Evolutionary conservation across 2,888 invertebrate genomes (phyloP).

Genomic region (Callyntrura guangdongensis): DNA sequence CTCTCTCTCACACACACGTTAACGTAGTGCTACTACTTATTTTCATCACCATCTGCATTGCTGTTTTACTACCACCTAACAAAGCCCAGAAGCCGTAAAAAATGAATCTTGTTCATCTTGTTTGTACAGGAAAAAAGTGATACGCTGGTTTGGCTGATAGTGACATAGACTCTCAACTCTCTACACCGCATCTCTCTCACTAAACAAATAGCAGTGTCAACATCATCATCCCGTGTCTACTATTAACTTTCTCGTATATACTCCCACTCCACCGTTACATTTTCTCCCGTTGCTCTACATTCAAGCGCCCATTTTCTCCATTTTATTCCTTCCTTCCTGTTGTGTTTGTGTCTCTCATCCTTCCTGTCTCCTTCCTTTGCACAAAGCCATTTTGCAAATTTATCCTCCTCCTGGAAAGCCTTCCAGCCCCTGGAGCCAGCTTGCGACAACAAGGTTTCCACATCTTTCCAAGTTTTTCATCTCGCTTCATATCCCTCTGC

Average conservation of each 20-base stretch:
- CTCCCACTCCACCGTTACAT: background rate
- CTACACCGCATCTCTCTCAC: too few relatives aligned
- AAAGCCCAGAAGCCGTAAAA: too few relatives aligned
- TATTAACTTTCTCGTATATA: background rate
- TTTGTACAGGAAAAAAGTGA: constrained; percentile 28
- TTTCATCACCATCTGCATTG: background rate
- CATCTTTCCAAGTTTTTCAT: too few relatives aligned
- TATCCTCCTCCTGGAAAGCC: too few relatives aligned
- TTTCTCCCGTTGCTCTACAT: background rate
- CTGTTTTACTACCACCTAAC: background rate
- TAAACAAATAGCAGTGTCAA: too few relatives aligned
- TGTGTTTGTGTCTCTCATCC: background rate
- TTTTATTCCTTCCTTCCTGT: constrained; percentile 23
- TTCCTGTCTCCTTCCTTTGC: constrained; percentile 3
- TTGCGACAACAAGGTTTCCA: too few relatives aligned
- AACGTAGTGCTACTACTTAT: too few relatives aligned
- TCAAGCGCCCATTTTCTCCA: background rate
- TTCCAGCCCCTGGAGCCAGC: too few relatives aligned
- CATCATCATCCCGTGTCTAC: background rate
- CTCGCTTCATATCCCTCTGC: too few relatives aligned
- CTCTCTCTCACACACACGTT: background rate
- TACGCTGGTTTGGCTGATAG: too few relatives aligned
- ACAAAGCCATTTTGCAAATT: background rate
- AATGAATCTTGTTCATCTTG: too few relatives aligned
- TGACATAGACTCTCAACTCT: too few relatives aligned